These are phyloP conservation scores for Ctenomys sociabilis DNA, from an alignment of 2,113 vertebrate genomes.

Conservation along the genomic window DNA sequence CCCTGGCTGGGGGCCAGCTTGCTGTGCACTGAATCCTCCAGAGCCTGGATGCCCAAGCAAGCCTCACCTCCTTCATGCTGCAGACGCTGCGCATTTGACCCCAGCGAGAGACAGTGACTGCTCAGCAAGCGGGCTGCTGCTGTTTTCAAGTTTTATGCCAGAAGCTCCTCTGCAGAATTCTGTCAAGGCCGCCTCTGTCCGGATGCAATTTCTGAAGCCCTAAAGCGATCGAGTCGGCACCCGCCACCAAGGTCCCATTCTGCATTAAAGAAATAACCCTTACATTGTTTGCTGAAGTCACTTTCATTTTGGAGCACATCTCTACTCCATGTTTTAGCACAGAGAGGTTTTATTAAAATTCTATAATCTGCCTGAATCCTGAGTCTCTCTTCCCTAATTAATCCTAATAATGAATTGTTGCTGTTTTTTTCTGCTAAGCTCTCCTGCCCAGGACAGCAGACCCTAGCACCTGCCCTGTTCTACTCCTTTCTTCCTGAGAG, in stretches of 20 bases:
- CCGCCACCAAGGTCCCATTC: background rate
- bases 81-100: background rate
- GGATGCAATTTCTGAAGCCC: background rate
- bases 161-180: background rate
- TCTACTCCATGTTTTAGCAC: background rate
- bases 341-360: background rate
- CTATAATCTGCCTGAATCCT: too few species aligned
- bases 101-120: background rate
- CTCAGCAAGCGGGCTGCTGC: background rate
- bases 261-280: background rate
- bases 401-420: background rate
- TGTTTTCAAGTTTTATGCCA: background rate
- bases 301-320: too few species aligned
- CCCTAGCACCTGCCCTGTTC: accelerated
- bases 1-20: background rate
- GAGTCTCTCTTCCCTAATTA: background rate
- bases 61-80: background rate
- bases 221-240: background rate
- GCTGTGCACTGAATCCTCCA: background rate
- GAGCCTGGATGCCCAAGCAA: background rate
- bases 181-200: background rate
- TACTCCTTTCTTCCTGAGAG: background rate
- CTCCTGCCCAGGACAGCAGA: too few species aligned
- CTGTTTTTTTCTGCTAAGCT: background rate
- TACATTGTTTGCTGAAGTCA: background rate